These are phyloP conservation scores for Orestias chungarensis DNA, from an alignment of 2,797 vertebrate species.

Conservation along the genomic window DNA sequence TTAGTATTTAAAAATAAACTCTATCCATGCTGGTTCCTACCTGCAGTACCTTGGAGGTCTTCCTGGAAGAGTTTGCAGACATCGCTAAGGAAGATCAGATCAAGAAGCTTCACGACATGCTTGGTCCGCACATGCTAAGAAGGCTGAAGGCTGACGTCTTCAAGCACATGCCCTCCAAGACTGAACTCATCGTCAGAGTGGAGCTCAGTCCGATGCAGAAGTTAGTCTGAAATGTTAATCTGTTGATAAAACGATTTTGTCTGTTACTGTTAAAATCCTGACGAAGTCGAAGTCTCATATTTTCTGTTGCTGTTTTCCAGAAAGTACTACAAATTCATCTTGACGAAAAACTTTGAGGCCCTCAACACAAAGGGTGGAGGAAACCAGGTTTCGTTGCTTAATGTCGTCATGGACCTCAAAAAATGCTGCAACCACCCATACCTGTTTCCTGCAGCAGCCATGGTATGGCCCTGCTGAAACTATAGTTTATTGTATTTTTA, in stretches of 20 bases:
- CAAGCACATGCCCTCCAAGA: conserved; percentile 99
- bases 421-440: conserved; percentile 99
- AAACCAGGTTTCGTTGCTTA: conserved; percentile 96
- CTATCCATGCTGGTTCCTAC: neutral
- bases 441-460: conserved; percentile 95
- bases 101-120: conserved; percentile 98
- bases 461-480: conserved; percentile 77
- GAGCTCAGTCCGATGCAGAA: conserved; percentile 98
- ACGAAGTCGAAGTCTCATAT: accelerated
- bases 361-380: conserved; percentile 95
- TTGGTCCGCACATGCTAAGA: conserved; percentile 97
- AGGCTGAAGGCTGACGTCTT: conserved; percentile 98
- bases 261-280: neutral
- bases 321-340: conserved; percentile 98
- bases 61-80: conserved; percentile 97
- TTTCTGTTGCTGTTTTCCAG: conserved; percentile 65
- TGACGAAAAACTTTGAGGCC: conserved; percentile 97
- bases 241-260: neutral
- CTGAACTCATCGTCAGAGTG: conserved; percentile 94
- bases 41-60: conserved; percentile 92
- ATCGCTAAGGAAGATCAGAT: conserved; percentile 99
- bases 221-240: conserved; percentile 76
- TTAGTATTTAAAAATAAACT: neutral
- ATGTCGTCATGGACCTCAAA: conserved; percentile 98
- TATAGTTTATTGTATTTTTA: neutral